Conservation (phyloP, 2,113 vertebrate genomes). For the Apaloderma vittatum region DNA sequence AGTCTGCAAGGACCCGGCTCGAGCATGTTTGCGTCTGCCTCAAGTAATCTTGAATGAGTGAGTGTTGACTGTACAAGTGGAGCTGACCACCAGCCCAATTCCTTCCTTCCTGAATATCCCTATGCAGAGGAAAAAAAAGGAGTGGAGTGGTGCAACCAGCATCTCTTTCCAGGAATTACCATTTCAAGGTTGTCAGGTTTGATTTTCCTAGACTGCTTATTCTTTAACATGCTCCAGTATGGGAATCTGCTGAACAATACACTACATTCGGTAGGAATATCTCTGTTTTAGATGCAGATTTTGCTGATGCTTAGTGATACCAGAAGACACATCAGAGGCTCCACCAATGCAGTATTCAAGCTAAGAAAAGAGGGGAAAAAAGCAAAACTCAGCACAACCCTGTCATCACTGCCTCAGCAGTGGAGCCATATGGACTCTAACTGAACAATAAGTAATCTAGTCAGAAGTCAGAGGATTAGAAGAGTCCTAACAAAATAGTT, state of each 20-base stretch:
- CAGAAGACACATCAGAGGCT: neutral
- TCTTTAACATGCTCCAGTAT: neutral
- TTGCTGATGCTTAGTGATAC: fast-evolving
- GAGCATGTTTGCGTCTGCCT: neutral
- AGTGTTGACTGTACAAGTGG: neutral
- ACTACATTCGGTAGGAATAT: neutral
- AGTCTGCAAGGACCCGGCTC: neutral
- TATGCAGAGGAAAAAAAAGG: neutral
- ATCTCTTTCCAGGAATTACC: neutral
- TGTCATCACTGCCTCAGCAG: neutral
- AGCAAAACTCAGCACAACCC: neutral
- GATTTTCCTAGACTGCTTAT: neutral
- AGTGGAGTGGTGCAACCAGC: neutral
- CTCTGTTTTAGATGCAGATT: neutral
- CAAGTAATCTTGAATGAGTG: neutral
- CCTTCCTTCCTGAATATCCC: neutral
- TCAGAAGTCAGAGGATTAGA: neutral
- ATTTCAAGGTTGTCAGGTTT: neutral
- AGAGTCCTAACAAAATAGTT: neutral
- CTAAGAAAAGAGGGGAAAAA: neutral
- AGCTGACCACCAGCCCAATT: neutral
- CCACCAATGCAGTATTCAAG: neutral
- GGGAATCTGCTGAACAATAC: neutral
- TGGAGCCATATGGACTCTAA: neutral
- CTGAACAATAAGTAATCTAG: neutral